Evolutionary conservation across 2,797 vertebrate genomes (phyloP), one percentile per base, ranked within the genome.

Genomic region (Dicrostonyx torquatus): DNA sequence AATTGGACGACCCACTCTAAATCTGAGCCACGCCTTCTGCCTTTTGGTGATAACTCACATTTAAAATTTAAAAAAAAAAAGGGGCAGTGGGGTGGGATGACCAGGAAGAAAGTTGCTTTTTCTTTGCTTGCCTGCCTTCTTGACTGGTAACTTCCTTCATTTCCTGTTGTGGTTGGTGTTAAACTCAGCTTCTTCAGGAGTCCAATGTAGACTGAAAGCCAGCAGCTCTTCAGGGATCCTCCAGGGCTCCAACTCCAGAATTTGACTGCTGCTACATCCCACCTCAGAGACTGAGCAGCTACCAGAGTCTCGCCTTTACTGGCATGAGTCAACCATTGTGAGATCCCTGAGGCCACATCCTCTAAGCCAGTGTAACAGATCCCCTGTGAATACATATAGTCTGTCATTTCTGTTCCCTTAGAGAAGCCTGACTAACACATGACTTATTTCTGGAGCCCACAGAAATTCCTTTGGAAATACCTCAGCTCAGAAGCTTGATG

Each of bases 361-460:
- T 68, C 43, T 50, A 14, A 85, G 31, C 62, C 82, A 24, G 12
- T 50, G 43, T 66, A 14, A n/a, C n/a, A 50, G 66, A 50, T 20
- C 62, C 20, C 62, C 45, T 11, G 9, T 68, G 50, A n/a, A 85
- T 68, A 26, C 31, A 17, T n/a, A 48, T 48, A 9, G 14, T 50
- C 62, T 50, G 62, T 37, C 62, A 50, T n/a, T 18, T 48, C 43
- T 48, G 20, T 85, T 50, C 31, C 62, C 26, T 66, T n/a, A 66
- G 62, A 50, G 31, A 68, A 48, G 6, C 18, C 82, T 85, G 31
- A n/a, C 45, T 68, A 68, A 85, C n/a, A 10, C 12, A 10, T 3
- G 43, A 66, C 31, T 70, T 92, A 55, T 96, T 96, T 94, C 73
- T 94, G 40, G 89, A 95, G n/a, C 88, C 50, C 85, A 12, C 45